These are phyloP conservation scores for Macrosteles quadrilineatus DNA, from an alignment of 1,140 invertebrate species.

Conservation along the genomic window DNA sequence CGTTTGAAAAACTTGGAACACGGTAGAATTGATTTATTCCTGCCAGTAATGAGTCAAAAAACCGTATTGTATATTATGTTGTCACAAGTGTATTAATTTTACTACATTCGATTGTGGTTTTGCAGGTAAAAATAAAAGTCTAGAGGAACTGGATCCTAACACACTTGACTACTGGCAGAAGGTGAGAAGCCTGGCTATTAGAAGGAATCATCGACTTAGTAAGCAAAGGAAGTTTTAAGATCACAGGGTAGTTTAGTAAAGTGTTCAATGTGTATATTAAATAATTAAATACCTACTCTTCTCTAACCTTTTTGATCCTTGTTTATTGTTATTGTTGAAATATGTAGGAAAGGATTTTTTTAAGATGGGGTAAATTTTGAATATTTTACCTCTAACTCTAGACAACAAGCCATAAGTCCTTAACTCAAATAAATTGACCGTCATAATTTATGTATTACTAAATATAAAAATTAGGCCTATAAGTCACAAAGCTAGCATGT, in stretches of 20 bases:
- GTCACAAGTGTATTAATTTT: conserved; percentile 3
- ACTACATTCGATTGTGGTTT: conserved; percentile 28
- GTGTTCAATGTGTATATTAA: background rate
- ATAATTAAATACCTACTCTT: background rate
- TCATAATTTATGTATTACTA: too few relatives aligned
- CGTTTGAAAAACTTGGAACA: background rate
- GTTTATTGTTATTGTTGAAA: background rate
- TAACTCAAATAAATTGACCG: too few relatives aligned
- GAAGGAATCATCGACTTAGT: conserved; percentile 56
- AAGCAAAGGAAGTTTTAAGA: background rate
- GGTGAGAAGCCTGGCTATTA: conserved; percentile 61
- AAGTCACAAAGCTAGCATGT: too few relatives aligned
- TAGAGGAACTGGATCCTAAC: conserved; percentile 78
- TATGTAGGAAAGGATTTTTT: background rate
- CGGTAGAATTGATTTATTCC: conserved; percentile 5
- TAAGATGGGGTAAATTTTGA: background rate
- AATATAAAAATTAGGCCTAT: too few relatives aligned
- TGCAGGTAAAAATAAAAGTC: conserved; percentile 55
- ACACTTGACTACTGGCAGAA: conserved; percentile 78
- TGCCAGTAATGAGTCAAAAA: too few relatives aligned
- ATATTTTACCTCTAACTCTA: too few relatives aligned
- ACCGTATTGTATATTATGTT: too few relatives aligned
- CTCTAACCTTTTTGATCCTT: background rate
- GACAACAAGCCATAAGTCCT: too few relatives aligned
- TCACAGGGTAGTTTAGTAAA: background rate